These are phyloP conservation scores for Cerastis rubricosa DNA, from an alignment of 2,888 invertebrate species.

Conservation along the genomic window DNA sequence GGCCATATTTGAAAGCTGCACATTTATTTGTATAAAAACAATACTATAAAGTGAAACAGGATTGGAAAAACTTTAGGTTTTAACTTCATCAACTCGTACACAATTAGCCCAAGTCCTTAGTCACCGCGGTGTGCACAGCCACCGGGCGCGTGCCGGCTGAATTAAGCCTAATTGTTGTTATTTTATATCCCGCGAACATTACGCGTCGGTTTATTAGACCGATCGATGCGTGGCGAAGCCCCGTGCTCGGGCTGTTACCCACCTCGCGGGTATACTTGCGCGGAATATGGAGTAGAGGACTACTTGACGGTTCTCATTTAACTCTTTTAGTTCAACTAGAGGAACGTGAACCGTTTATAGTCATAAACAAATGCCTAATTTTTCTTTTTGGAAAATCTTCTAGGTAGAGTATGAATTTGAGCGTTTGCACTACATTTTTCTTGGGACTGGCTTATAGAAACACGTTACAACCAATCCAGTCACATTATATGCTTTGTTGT, in stretches of 20 bases:
- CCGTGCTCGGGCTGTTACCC: constrained; percentile 45
- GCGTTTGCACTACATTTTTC: neutral
- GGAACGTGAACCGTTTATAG: neutral
- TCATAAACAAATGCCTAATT: neutral
- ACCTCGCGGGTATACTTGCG: constrained; percentile 19
- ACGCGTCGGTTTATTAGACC: constrained; percentile 67
- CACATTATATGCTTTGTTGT: too few species aligned
- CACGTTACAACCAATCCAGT: too few species aligned
- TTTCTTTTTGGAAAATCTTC: neutral
- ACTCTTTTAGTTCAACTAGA: neutral
- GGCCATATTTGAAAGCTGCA: neutral
- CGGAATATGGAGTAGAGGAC: neutral
- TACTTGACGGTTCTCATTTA: neutral
- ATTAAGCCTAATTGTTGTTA: constrained; percentile 75
- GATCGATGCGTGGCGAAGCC: constrained; percentile 66
- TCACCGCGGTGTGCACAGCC: neutral
- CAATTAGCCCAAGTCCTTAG: constrained; percentile 43
- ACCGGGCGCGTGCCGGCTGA: constrained; percentile 59
- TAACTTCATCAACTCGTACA: neutral
- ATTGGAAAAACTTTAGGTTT: neutral
- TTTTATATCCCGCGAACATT: constrained; percentile 72
- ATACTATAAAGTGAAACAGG: neutral
- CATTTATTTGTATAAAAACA: neutral
- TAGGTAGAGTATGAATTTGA: neutral
- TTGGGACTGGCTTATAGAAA: too few species aligned